Base-by-base conservation (phyloP, 92 coral and sea anemone species). In the Hydrozoanthus gracilis region DNA sequence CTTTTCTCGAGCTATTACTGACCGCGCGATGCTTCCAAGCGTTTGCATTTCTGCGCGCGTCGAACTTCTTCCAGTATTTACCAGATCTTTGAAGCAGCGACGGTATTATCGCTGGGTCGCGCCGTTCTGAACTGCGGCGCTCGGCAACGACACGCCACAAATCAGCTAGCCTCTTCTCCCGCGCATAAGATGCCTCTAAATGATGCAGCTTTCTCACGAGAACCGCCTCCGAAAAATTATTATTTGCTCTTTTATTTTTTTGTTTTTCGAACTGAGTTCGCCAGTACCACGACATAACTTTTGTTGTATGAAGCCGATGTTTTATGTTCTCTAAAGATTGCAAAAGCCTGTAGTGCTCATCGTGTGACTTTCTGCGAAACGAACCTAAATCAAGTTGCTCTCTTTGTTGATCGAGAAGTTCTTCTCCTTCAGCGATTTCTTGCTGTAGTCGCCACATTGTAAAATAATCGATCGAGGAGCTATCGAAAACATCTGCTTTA, bases 231-330 rank as follows among this genome's bases (percentile, higher is more conserved):
- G 79, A 86, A 3, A 82, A 51, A 35, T 77, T 58, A 3, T 79
- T n/a, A 27, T 87, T 84, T 70, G 18, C 62, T 44, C 83, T 79
- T 15, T 39, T 72, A 12, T 91, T 82, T 71, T 75, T 91, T 69
- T 93, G 92, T 46, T 93, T 88, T 54, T 95, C 98, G 48, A 75
- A 95, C 75, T 91, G 91, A 61, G 86, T 77, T 15, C 98, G 88
- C 94, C 98, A 90, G 78, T 88, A 90, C 98, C 99, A 93, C 3
- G 98, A 95, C 99, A 97, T 97, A 11, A 91, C 87, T 82, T 95
- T 97, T 76, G 93, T 95, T 52, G 92, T 46, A 13, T 96, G 98
- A 44, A 97, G 88, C 7, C 94, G 91, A 73, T 95, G 92, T 80
- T 92, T 92, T 3, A 91, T 61, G 11, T 86, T 88, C 48, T 92